Conservation (phyloP, 2,797 vertebrate species). For the Myripristis murdjan region DNA sequence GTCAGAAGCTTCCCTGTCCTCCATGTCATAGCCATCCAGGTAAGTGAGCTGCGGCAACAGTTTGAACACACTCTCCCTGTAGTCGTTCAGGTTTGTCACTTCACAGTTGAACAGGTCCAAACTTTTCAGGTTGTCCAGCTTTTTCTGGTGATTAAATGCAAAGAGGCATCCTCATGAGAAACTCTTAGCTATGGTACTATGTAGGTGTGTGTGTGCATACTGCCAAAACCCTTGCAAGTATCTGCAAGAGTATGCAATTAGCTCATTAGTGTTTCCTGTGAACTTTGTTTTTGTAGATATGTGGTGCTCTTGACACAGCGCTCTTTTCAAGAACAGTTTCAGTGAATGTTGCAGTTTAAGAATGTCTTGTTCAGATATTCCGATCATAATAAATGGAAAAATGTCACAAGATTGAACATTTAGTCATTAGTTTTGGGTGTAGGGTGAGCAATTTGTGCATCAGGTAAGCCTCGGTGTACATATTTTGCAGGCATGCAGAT, state of each 20-base stretch:
- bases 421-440: background rate
- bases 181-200: background rate
- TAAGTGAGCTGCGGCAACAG: conserved; percentile 93
- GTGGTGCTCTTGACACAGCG: background rate
- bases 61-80: conserved; percentile 94
- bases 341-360: background rate
- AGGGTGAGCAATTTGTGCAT: background rate
- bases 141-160: conserved; percentile 86
- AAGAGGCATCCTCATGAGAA: conserved; percentile 2
- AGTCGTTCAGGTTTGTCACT: conserved; percentile 94
- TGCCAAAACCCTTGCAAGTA: no score
- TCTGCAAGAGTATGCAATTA: background rate
- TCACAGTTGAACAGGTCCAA: conserved; percentile 97
- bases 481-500: background rate
- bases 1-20: conserved; percentile 91
- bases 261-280: background rate
- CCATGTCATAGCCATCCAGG: conserved; percentile 92
- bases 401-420: background rate
- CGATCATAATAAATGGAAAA: background rate
- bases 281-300: background rate
- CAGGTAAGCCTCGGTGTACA: background rate
- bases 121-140: conserved; percentile 93
- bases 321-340: background rate
- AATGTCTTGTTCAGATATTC: background rate
- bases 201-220: no score